Conservation (phyloP, 2,797 vertebrate genomes). For the Allochrocebus solatus region DNA sequence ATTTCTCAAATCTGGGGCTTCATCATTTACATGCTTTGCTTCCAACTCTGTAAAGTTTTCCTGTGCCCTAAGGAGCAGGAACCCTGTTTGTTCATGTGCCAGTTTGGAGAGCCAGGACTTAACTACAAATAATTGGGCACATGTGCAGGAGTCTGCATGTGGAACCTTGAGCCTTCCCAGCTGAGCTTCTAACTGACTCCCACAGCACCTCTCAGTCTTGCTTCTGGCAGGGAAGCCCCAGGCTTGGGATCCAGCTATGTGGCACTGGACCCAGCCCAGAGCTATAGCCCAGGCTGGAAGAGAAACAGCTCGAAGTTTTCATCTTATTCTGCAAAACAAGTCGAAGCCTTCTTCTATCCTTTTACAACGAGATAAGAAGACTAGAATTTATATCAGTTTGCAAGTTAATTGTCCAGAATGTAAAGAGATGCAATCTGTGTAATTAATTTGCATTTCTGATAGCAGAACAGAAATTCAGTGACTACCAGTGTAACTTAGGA, state of each 20-base stretch:
- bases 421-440: not conserved
- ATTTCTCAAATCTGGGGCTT: conserved; percentile 56
- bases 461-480: not conserved
- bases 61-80: conserved; percentile 48
- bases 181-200: conserved; percentile 62
- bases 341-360: not conserved
- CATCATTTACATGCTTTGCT: conserved; percentile 47
- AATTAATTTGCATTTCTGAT: not conserved
- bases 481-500: not conserved
- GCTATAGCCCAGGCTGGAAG: not conserved
- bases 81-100: conserved; percentile 57
- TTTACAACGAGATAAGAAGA: not conserved
- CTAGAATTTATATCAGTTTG: not conserved
- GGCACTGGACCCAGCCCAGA: conserved; percentile 50
- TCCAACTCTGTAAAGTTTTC: conserved; percentile 64
- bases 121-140: conserved; percentile 51
- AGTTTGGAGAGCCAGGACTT: conserved; percentile 70
- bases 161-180: conserved; percentile 61
- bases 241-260: conserved; percentile 60
- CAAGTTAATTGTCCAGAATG: not conserved
- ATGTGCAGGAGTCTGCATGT: conserved; percentile 17
- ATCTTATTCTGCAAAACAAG: not conserved
- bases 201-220: conserved; percentile 57
- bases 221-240: conserved; percentile 52
- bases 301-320: not conserved